Evolutionary conservation across 2,113 vertebrate species (phyloP).

Genomic region (Megalops atlanticus): DNA sequence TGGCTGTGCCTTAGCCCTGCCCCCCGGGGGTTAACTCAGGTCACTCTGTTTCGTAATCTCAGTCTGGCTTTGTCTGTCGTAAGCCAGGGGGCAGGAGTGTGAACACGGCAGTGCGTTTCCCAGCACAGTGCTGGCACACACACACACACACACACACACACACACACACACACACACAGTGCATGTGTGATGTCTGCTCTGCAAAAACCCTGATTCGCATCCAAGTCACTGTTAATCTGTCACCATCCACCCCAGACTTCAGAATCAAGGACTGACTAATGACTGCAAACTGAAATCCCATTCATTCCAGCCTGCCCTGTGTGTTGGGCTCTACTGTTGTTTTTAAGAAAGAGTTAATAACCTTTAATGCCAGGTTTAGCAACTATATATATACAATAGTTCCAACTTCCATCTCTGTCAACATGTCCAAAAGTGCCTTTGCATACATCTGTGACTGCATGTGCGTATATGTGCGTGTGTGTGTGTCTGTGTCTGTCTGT

Average conservation of each 20-base stretch:
- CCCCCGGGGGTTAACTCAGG: conserved; percentile 39
- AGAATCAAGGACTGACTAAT: not conserved
- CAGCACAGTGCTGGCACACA: too few species aligned
- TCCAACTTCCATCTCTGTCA: too few species aligned
- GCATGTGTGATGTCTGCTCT: conserved; percentile 27
- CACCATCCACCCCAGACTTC: not conserved
- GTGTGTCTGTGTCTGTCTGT: not conserved
- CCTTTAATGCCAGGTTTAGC: too few species aligned
- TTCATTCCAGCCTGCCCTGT: not conserved
- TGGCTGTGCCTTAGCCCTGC: not conserved
- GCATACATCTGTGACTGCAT: not conserved
- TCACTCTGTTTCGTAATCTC: conserved; percentile 52
- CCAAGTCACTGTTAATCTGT: conserved; percentile 19
- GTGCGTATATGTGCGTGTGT: not conserved
- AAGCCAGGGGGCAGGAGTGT: conserved; percentile 47
- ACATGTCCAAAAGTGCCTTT: not conserved
- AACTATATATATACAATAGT: too few species aligned
- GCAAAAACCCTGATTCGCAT: conserved; percentile 31
- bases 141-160: too few species aligned
- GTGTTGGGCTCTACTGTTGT: not conserved
- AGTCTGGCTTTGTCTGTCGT: conserved; percentile 34
- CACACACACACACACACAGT: too few species aligned
- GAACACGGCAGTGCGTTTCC: conserved; percentile 44
- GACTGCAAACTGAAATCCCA: not conserved
- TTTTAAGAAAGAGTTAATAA: too few species aligned